Evolutionary conservation across 2,113 vertebrate species (phyloP).

Genomic region (Gopherus evgoodei): DNA sequence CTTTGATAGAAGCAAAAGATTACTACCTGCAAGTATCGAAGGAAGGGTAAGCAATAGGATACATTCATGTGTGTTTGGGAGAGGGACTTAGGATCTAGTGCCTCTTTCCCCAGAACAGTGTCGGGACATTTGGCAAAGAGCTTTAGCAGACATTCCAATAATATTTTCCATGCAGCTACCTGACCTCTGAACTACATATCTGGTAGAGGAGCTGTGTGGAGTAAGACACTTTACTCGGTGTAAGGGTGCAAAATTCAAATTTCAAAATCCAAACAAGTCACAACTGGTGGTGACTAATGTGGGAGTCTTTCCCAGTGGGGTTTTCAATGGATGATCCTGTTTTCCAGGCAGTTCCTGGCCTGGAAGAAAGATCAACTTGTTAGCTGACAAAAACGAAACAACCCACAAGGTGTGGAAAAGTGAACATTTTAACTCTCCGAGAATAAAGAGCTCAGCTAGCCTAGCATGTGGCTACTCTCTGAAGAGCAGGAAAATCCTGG

Average conservation of each 20-base stretch:
- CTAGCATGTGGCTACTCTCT: fast-evolving
- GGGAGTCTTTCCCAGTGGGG: background rate
- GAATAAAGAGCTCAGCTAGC: background rate
- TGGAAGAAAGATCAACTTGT: background rate
- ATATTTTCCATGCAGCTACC: background rate
- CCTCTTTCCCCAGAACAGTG: background rate
- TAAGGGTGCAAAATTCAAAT: fast-evolving
- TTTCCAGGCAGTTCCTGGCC: background rate
- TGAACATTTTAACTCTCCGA: background rate
- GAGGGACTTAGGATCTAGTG: background rate
- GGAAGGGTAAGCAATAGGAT: background rate
- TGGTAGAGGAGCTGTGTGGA: background rate
- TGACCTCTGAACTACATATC: background rate
- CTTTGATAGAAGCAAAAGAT: background rate
- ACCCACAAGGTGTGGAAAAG: background rate
- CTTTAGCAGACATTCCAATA: background rate
- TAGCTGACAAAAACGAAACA: fast-evolving
- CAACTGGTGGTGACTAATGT: background rate
- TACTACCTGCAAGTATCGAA: background rate
- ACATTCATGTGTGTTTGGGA: background rate
- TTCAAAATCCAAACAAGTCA: no score
- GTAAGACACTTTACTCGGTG: fast-evolving
- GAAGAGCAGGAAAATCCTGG: background rate
- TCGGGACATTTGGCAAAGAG: background rate
- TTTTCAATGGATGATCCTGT: background rate